Base-by-base conservation (phyloP, 2,888 invertebrate genomes). In the Glaucopsyche alexis region DNA sequence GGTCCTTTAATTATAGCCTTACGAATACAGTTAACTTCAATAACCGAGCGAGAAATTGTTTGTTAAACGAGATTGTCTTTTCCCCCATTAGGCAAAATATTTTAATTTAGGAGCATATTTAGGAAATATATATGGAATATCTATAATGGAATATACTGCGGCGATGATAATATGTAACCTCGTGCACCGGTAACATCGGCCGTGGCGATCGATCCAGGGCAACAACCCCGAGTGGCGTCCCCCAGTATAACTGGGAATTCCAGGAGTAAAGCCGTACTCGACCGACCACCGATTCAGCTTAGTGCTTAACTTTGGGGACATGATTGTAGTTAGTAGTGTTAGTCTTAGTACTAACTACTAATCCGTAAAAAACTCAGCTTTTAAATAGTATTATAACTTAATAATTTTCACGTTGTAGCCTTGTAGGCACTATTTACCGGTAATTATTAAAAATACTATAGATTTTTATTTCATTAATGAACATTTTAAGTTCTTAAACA, bases 231-330 rank as follows among this genome's bases (percentile, higher is more conserved):
- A 82, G 80, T 82, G 81, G 79, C 84, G 82, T 85, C 88, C 89
- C 89, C 88, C 84, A 87, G 86, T 87, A 87, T 89, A 87, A 87
- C 87, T 85, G 92, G 92, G 86, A 92, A 91, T 90, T 89, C 92
- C 92, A 88, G 87, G 84, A 90, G 82, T 80, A 79, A 60, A 85
- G 78, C 81, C 78, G 80, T 76, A 80, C 79, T 83, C 80, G 80
- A 79, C 80, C 82, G 77, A 80, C 84, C 80, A 79, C 80, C 82
- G 77, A 80, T 60, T 38, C 60, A 19, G 38, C 60, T 60, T 60
- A 38, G 29, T 60, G 29, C 80, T 77, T 72, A 77, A 78, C 79
- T 75, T 71, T 73, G 72, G 82, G 91, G 89, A 86, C 91, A 90
- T 88, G 47, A 13, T 38, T 14, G 45, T 29, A 42, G 29, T 13